Evolutionary conservation across 2,888 invertebrate species (phyloP).

Genomic region (Xestia xanthographa): DNA sequence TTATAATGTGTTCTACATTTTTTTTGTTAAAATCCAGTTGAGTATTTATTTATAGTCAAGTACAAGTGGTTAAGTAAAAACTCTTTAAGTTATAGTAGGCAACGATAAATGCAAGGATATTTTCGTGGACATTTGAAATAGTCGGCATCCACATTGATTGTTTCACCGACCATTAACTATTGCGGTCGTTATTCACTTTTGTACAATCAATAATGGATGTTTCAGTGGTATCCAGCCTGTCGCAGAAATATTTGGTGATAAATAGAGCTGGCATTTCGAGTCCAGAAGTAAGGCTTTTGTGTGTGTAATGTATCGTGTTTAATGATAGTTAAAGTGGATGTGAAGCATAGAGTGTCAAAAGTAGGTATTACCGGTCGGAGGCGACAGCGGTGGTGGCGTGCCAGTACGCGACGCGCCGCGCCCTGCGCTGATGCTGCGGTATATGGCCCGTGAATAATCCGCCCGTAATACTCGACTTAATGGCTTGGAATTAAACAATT

Average conservation of each 20-base stretch:
- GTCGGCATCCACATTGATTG: constrained; percentile 29
- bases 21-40: not conserved
- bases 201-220: constrained; percentile 41
- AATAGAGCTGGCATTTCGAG: constrained; percentile 41
- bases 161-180: constrained; percentile 41
- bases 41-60: not conserved
- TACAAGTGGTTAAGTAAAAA: not conserved
- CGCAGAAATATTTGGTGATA: constrained; percentile 49
- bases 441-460: constrained; percentile 90
- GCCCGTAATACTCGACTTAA: constrained; percentile 88
- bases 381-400: constrained; percentile 62
- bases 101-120: constrained; percentile 10
- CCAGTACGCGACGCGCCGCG: constrained; percentile 69
- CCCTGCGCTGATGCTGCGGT: constrained; percentile 84
- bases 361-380: constrained; percentile 60
- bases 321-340: constrained; percentile 74
- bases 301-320: constrained; percentile 60
- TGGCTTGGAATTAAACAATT: constrained; percentile 90
- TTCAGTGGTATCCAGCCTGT: constrained; percentile 43
- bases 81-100: not conserved
- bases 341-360: constrained; percentile 65
- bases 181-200: constrained; percentile 47
- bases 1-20: not conserved
- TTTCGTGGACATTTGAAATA: constrained; percentile 18
- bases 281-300: constrained; percentile 21